A percentile compares a stretch with the other conserved stretches of the same genome.
Conservation (phyloP, 2,113 vertebrate genomes). For the Eupsittula cactorum region DNA sequence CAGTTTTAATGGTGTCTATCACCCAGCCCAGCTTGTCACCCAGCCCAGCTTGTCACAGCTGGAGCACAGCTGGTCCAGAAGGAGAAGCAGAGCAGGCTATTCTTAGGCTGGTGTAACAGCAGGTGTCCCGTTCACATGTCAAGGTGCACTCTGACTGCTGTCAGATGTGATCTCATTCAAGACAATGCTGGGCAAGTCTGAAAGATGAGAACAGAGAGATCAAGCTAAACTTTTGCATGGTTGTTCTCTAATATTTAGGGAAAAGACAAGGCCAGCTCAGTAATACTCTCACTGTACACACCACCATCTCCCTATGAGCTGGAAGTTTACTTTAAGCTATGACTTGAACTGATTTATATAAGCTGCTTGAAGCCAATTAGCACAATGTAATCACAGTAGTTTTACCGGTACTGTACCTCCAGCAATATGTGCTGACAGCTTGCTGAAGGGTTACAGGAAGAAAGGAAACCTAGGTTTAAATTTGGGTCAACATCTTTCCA, state of each 20-base stretch:
- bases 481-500: neutral
- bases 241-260: neutral
- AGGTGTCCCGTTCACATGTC: neutral
- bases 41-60: neutral
- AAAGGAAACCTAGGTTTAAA: neutral
- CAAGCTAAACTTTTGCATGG: neutral
- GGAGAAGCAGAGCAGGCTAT: neutral
- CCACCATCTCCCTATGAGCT: neutral
- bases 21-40: neutral
- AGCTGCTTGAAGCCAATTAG: slow-evolving; percentile 34
- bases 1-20: neutral
- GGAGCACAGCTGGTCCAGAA: neutral
- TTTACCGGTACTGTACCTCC: neutral
- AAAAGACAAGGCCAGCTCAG: neutral
- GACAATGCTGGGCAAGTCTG: neutral
- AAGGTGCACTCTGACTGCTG: accelerated
- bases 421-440: neutral
- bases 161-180: accelerated
- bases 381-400: neutral
- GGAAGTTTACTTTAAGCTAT: neutral
- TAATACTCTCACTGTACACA: neutral
- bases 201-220: neutral
- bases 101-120: neutral
- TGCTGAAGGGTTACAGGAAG: slow-evolving; percentile 17
- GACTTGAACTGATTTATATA: neutral